Percentiles rank a stretch among this genome's conserved stretches.
Conservation (phyloP, 2,113 vertebrate genomes). For the Myrmecobius fasciatus region DNA sequence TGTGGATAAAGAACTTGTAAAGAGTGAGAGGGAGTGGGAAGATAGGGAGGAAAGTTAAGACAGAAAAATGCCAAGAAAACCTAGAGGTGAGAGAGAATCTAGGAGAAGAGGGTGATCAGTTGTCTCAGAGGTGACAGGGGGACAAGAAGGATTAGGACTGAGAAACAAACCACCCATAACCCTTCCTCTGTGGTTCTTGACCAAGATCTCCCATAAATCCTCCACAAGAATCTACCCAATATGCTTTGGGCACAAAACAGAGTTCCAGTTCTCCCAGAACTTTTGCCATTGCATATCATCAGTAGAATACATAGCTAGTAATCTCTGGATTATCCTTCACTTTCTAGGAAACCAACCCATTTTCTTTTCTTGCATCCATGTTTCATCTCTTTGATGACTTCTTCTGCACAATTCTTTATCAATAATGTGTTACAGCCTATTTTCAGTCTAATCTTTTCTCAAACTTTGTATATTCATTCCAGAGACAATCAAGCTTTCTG, state of each 20-base stretch:
- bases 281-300: not conserved
- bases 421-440: not conserved
- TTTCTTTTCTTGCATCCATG: too few relatives aligned
- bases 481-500: not conserved
- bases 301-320: not conserved
- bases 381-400: not conserved
- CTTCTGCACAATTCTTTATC: not conserved
- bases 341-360: not conserved
- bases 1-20: not conserved
- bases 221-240: not conserved
- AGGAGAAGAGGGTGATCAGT: not conserved
- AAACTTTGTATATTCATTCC: not conserved
- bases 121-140: not conserved
- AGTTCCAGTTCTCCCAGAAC: not conserved
- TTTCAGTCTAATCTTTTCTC: not conserved
- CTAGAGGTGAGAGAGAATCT: not conserved
- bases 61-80: not conserved
- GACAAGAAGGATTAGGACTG: not conserved
- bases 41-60: not conserved
- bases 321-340: not conserved
- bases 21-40: not conserved
- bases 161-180: not conserved
- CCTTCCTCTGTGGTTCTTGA: not conserved
- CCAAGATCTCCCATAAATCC: not conserved
- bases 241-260: not conserved